Evolutionary conservation across 2,888 invertebrate genomes (phyloP), one percentile per base, ranked within the genome.

Genomic region (Scotopteryx bipunctaria): DNA sequence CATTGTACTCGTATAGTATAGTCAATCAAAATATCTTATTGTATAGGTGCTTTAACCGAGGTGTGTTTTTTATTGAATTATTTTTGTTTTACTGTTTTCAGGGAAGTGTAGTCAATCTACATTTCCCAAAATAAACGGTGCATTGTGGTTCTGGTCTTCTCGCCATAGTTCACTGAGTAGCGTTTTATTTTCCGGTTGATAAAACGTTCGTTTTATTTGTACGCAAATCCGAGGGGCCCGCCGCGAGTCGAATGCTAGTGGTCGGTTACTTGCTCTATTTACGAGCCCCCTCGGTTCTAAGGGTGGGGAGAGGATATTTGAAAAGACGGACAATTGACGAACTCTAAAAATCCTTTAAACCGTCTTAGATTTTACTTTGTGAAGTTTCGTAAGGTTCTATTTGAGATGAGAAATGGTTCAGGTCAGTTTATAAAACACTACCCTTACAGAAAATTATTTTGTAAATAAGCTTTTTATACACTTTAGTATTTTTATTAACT

Each of bases 241-340:
- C 67, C 69, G 73, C 70, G 73, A 69, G 64, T 71, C 75, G 70
- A 73, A 66, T 69, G 71, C 72, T 68, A 74, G 71, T 78, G 82
- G 80, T 79, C 79, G 78, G 80, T 81, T 78, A 73, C 81, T 81
- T 82, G 73, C 77, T 70, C 78, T 74, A 84, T 86, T 86, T 86
- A 86, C 80, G 79, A 76, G 63, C 76, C 72, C 54, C 77, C 75
- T 73, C 75, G 75, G 75, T 11, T 2, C 29, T 48, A 44, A 44
- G 40, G 53, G n/a, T 36, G 31, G 17, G 23, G 5, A 31, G 21
- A 25, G 19, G 1, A 29, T 13, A 31, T 14, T 15, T 11, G 27
- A 38, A 33, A 32, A 42, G 47, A 27, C 53, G 42, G 43, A 38
- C 13, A 17, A 46, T 16, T 23, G 9, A 6, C 13, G n/a, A 36